Conservation (phyloP, 2,888 invertebrate species). For the Pachliopta kotzebuea region DNA sequence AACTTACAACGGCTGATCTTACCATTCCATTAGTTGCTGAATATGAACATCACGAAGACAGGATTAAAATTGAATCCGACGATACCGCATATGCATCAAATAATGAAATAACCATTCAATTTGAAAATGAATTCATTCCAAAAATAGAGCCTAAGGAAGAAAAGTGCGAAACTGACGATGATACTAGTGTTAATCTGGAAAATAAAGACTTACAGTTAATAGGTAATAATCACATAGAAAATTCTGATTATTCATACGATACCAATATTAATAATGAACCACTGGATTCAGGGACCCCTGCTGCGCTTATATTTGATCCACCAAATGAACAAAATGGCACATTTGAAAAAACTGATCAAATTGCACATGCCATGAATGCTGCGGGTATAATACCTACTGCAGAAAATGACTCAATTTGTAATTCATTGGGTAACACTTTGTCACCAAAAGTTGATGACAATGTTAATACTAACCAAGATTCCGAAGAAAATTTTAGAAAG, state of each 20-base stretch:
- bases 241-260: conserved; percentile 44
- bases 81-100: conserved; percentile 41
- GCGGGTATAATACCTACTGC: conserved; percentile 63
- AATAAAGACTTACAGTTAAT: conserved; percentile 41
- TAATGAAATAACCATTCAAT: conserved; percentile 45
- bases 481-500: conserved; percentile 57
- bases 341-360: conserved; percentile 63
- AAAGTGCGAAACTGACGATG: conserved; percentile 48
- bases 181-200: conserved; percentile 42
- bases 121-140: conserved; percentile 53
- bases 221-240: conserved; percentile 39
- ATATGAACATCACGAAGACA: conserved; percentile 53
- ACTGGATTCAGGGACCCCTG: conserved; percentile 32
- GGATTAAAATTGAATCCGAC: conserved; percentile 42
- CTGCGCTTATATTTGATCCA: conserved; percentile 34
- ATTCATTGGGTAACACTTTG: conserved; percentile 74
- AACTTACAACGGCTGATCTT: conserved; percentile 69
- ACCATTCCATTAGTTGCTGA: conserved; percentile 59
- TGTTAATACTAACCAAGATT: conserved; percentile 40
- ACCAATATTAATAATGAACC: conserved; percentile 33
- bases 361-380: conserved; percentile 72
- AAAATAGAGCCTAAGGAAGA: conserved; percentile 59
- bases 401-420: conserved; percentile 49
- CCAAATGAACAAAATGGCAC: conserved; percentile 42
- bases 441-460: conserved; percentile 73